A percentile compares a stretch with the other conserved stretches of the same genome.
Conservation (phyloP, 2,113 vertebrate species). For the Smithornis capensis region DNA sequence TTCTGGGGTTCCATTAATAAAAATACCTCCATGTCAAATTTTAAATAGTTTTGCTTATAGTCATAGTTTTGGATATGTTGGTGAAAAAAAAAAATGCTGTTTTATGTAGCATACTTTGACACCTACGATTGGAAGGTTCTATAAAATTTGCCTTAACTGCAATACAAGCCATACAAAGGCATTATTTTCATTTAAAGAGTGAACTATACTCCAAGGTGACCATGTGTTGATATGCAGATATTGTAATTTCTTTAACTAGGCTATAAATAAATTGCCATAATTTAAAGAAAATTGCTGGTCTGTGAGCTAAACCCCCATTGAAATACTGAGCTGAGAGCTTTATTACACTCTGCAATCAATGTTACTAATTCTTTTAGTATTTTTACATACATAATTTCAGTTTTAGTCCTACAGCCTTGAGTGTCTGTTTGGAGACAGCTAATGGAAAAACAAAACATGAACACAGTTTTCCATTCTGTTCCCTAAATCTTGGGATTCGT, state of each 20-base stretch:
- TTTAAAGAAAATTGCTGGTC: neutral
- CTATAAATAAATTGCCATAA: neutral
- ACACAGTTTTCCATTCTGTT: neutral
- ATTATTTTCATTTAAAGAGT: neutral
- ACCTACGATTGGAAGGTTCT: neutral
- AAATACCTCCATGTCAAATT: fast-evolving
- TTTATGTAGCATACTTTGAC: neutral
- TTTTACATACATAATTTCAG: neutral
- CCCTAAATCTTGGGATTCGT: neutral
- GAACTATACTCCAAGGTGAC: neutral
- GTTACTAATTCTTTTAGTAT: conserved; percentile 14
- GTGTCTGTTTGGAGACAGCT: neutral
- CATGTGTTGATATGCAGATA: neutral
- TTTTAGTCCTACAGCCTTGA: neutral
- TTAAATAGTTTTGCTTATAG: neutral
- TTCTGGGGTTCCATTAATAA: neutral
- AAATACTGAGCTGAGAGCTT: neutral
- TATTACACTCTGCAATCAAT: neutral
- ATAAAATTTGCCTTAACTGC: neutral
- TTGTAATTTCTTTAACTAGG: neutral
- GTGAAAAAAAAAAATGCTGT: neutral
- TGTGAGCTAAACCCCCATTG: neutral
- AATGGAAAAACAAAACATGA: conserved; percentile 29
- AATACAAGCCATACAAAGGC: neutral
- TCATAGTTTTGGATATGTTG: neutral